Percentiles rank a stretch among this genome's conserved stretches.
Evolutionary conservation across 2,113 vertebrate genomes (phyloP).

Genomic region (Camelus dromedarius): DNA sequence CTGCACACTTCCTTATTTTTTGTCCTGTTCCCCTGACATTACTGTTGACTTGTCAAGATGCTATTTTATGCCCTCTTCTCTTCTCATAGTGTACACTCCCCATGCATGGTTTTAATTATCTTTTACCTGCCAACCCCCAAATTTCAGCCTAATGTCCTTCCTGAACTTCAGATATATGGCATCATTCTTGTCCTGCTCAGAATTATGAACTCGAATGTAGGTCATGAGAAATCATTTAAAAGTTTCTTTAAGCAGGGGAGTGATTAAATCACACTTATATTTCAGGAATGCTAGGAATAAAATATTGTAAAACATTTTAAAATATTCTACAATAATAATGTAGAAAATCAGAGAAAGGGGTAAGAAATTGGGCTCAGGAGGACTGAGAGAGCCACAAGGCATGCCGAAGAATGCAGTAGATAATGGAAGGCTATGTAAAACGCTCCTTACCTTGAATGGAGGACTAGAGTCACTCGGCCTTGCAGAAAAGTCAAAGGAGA

Average conservation of each 20-base stretch:
- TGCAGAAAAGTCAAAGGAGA: slow-evolving; percentile 98
- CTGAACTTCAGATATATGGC: background rate
- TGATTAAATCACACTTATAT: background rate
- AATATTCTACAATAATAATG: background rate
- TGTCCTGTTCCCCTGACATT: background rate
- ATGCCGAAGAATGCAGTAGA: background rate
- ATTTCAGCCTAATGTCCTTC: background rate
- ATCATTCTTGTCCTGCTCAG: background rate
- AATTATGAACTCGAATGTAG: background rate
- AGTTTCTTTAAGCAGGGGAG: background rate
- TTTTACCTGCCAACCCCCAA: background rate
- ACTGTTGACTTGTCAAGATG: background rate
- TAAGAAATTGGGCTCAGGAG: background rate
- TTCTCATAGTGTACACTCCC: background rate
- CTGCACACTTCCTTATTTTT: background rate
- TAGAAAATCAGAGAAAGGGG: background rate
- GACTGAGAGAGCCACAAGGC: background rate
- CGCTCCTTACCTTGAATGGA: slow-evolving; percentile 94
- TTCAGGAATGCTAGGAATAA: background rate
- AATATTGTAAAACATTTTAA: too few relatives aligned
- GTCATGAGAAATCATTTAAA: background rate
- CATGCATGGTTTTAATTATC: background rate
- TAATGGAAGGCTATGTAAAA: fast-evolving
- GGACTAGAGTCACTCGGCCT: slow-evolving; percentile 97
- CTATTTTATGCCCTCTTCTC: background rate